These are phyloP conservation scores for Pristionchus japonicus DNA, from an alignment of 2,888 invertebrate species.

Conservation along the genomic window DNA sequence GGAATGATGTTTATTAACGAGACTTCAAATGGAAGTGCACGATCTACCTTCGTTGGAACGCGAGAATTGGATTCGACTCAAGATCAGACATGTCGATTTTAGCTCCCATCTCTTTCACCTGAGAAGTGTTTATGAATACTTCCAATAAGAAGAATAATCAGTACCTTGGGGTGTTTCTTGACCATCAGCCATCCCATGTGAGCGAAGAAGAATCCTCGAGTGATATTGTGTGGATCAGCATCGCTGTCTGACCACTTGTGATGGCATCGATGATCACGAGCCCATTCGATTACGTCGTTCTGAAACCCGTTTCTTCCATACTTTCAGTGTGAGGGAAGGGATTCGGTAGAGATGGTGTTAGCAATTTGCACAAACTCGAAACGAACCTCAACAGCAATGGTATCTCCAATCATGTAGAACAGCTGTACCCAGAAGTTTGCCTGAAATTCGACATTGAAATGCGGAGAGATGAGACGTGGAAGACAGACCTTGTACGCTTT, in stretches of 20 bases:
- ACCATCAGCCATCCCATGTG: conserved; percentile 93
- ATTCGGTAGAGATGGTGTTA: too few relatives aligned
- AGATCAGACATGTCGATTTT: conserved; percentile 87
- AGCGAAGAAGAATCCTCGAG: conserved; percentile 91
- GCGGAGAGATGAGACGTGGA: background rate
- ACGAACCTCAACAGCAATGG: conserved; percentile 37
- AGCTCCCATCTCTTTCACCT: conserved; percentile 76
- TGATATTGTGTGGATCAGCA: conserved; percentile 93
- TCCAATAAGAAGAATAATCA: background rate
- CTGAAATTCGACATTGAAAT: background rate
- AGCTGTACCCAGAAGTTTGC: conserved; percentile 42
- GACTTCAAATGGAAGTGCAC: too few relatives aligned
- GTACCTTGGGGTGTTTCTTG: conserved; percentile 82
- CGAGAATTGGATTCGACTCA: conserved; percentile 85
- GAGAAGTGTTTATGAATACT: too few relatives aligned
- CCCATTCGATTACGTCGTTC: conserved; percentile 91
- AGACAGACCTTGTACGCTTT: background rate
- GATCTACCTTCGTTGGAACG: conserved; percentile 90
- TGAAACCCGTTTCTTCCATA: conserved; percentile 73
- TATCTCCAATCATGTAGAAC: conserved; percentile 9
- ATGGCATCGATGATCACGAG: conserved; percentile 86
- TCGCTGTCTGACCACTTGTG: conserved; percentile 94
- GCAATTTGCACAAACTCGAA: too few relatives aligned
- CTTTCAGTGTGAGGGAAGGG: background rate
- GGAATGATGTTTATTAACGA: too few relatives aligned